Evolutionary conservation across 2,113 vertebrate species (phyloP).

Genomic region (Regulus satrapa): DNA sequence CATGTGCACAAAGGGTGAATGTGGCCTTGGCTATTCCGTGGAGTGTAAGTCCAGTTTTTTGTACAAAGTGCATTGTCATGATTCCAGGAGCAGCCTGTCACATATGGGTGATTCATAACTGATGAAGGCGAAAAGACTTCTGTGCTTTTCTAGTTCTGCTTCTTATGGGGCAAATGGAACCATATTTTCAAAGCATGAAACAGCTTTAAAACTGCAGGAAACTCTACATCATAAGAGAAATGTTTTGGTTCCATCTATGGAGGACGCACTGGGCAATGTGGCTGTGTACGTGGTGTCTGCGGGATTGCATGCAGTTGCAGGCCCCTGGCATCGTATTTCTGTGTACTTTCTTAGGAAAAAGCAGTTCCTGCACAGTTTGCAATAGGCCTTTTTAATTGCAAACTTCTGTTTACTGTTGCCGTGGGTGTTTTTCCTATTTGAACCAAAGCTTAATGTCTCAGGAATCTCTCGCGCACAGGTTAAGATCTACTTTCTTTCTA

Average conservation of each 20-base stretch:
- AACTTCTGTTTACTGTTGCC: neutral
- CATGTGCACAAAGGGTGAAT: neutral
- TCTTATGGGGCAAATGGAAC: neutral
- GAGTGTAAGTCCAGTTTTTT: neutral
- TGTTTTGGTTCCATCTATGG: neutral
- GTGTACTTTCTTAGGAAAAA: neutral
- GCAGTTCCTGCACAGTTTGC: neutral
- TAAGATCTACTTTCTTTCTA: neutral
- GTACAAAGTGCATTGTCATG: neutral
- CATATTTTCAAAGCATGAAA: neutral
- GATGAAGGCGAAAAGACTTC: neutral
- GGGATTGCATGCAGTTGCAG: neutral
- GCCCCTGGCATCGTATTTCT: neutral
- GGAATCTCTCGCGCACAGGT: neutral
- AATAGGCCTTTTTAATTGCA: neutral
- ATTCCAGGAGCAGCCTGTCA: neutral
- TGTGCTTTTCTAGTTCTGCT: neutral
- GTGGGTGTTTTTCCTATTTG: conserved; percentile 1
- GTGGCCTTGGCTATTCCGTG: neutral
- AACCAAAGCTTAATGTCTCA: neutral
- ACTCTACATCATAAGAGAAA: neutral
- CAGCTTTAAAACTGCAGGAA: neutral
- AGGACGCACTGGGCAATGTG: neutral
- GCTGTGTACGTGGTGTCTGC: neutral
- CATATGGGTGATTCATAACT: neutral